A percentile compares a stretch with the other conserved stretches of the same genome.
Evolutionary conservation across 2,113 vertebrate species (phyloP).

Genomic region (Tetrao urogallus): DNA sequence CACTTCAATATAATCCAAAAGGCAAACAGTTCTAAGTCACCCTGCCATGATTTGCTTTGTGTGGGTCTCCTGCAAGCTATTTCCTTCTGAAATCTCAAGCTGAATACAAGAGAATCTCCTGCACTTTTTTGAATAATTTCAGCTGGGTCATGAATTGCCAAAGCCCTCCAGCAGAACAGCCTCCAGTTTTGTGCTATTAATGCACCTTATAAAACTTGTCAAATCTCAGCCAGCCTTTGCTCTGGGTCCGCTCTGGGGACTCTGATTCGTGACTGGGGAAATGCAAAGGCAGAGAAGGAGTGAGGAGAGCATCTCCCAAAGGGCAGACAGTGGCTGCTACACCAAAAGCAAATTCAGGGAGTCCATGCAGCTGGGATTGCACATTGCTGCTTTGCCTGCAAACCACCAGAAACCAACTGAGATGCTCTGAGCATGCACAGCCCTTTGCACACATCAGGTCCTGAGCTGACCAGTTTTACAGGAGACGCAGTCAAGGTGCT

Average conservation of each 20-base stretch:
- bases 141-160: not conserved
- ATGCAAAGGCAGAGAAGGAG: not conserved
- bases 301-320: not conserved
- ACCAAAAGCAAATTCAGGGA: not conserved
- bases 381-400: not conserved
- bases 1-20: not conserved
- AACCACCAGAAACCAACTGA: accelerated
- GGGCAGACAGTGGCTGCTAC: not conserved
- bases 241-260: not conserved
- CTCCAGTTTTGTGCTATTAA: not conserved
- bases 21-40: not conserved
- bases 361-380: not conserved
- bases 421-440: not conserved
- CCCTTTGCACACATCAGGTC: too few species aligned
- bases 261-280: not conserved
- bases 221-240: not conserved
- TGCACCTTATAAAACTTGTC: not conserved
- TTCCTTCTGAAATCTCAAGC: not conserved
- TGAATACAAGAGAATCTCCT: not conserved
- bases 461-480: not conserved
- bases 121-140: not conserved
- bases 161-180: not conserved
- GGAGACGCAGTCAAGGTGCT: not conserved
- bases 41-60: not conserved
- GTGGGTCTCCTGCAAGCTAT: not conserved